A percentile compares a stretch with the other conserved stretches of the same genome.
Evolutionary conservation across 2,113 vertebrate genomes (phyloP).

Genomic region (Upupa epops): DNA sequence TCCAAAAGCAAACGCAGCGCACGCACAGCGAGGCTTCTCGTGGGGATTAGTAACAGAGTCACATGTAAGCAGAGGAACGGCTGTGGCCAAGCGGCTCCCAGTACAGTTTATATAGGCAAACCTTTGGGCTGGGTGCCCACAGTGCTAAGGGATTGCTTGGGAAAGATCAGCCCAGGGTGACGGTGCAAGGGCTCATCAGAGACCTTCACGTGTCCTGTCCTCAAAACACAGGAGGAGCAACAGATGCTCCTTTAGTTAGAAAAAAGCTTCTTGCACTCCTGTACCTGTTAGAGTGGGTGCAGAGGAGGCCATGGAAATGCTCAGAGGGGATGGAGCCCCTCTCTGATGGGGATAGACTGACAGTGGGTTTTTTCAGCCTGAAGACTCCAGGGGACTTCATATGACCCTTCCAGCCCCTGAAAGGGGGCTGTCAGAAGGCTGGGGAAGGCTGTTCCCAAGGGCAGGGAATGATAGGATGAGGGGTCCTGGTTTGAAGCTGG

Average conservation of each 20-base stretch:
- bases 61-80: not conserved
- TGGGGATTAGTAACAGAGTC: constrained; percentile 18
- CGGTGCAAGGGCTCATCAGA: not conserved
- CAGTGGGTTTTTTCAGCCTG: no score
- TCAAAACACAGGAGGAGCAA: accelerated
- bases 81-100: not conserved
- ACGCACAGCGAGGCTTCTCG: not conserved
- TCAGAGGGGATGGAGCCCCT: no score
- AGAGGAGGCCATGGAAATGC: no score
- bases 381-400: no score
- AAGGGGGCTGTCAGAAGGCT: no score
- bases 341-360: no score
- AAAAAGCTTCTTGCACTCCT: no score
- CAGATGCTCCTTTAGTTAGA: accelerated
- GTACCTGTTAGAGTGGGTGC: no score
- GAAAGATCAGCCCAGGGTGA: not conserved
- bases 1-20: not conserved
- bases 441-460: no score
- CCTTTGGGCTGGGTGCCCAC: not conserved
- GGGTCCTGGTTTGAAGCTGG: no score
- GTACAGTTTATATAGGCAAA: not conserved
- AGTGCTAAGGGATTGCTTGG: not conserved
- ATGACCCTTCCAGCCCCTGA: no score
- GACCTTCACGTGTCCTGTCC: not conserved
- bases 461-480: no score